Evolutionary conservation across 2,113 vertebrate species (phyloP).

Genomic region (Odontophorus gujanensis): DNA sequence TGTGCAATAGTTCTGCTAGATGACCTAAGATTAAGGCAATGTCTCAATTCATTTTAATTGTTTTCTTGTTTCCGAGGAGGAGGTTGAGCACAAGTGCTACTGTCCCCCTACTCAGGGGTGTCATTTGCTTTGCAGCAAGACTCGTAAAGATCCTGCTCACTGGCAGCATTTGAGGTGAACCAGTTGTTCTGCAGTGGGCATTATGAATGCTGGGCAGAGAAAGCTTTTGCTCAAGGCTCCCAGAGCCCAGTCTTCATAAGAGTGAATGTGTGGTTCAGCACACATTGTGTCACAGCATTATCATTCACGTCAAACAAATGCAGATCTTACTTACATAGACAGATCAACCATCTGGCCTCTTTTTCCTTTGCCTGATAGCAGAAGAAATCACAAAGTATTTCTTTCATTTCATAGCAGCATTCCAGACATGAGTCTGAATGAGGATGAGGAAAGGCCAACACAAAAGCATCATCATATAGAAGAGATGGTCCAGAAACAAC

Average conservation of each 20-base stretch:
- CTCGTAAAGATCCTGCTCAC: not conserved
- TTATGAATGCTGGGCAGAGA: not conserved
- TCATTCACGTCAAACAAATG: not conserved
- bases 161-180: accelerated
- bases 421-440: not conserved
- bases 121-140: not conserved
- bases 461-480: accelerated
- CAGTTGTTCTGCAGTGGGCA: not conserved
- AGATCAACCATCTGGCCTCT: not conserved
- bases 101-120: accelerated
- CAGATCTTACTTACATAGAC: accelerated
- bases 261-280: not conserved
- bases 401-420: not conserved
- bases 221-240: not conserved
- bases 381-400: not conserved
- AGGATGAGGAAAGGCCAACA: not conserved
- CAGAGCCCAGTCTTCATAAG: not conserved
- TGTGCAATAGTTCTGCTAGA: not conserved
- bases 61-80: not conserved
- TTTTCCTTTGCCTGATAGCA: not conserved
- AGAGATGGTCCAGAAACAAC: not conserved
- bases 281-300: not conserved
- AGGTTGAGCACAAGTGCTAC: not conserved
- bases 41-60: not conserved
- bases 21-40: not conserved